phyloP scores from a whole-genome alignment of 2,888 invertebrate genomes.

The Cephus sareptanus region DNA sequence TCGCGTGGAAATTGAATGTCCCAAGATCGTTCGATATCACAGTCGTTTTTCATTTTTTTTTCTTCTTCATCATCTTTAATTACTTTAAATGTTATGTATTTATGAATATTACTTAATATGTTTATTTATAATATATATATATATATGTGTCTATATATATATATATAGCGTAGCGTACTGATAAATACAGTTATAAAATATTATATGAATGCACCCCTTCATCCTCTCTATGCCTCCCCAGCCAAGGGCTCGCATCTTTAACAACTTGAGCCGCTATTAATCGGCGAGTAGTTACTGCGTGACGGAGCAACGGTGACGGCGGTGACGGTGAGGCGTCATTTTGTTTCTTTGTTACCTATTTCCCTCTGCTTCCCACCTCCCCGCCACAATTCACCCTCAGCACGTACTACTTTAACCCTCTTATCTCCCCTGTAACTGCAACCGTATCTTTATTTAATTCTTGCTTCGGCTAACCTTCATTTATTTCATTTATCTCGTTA shows the following conservation, averaged over 20 bases:
- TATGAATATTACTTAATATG: slow-evolving; percentile 59
- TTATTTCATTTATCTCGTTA: slow-evolving; percentile 6
- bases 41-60: slow-evolving; percentile 62
- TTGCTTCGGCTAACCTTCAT: slow-evolving; percentile 1
- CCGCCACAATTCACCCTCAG: slow-evolving; percentile 12
- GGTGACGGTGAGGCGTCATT: slow-evolving; percentile 1
- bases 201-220: slow-evolving; percentile 50
- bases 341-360: neutral
- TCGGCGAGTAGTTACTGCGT: slow-evolving; percentile 5
- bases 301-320: neutral
- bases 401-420: slow-evolving; percentile 26
- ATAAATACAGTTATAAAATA: slow-evolving; percentile 64
- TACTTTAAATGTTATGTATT: slow-evolving; percentile 59
- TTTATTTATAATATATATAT: slow-evolving; percentile 50
- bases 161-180: slow-evolving; percentile 57
- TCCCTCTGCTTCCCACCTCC: neutral
- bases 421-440: slow-evolving; percentile 60
- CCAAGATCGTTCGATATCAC: slow-evolving; percentile 66
- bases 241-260: slow-evolving; percentile 14
- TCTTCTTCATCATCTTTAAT: slow-evolving; percentile 35
- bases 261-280: slow-evolving; percentile 5
- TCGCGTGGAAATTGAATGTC: slow-evolving; percentile 63
- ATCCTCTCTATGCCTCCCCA: slow-evolving; percentile 35
- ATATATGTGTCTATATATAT: too few species aligned
- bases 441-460: slow-evolving; percentile 46